Conservation (phyloP, 2,888 invertebrate species). For the Bombylius major region DNA sequence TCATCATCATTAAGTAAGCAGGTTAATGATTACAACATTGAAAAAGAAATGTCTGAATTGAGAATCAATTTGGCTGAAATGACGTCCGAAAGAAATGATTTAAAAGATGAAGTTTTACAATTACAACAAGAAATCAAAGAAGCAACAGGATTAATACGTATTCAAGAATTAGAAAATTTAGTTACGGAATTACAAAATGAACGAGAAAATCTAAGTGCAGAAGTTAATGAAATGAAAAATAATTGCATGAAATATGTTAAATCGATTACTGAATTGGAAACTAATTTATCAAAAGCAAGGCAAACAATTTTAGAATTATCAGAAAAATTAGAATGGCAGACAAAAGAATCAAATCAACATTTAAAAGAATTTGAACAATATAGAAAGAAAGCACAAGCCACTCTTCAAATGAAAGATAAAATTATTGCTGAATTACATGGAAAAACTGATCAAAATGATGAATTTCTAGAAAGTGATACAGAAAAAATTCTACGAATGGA, state of each 20-base stretch:
- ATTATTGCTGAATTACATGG: constrained; percentile 43
- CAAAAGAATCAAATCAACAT: constrained; percentile 36
- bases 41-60: constrained; percentile 26
- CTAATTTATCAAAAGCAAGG: constrained; percentile 34
- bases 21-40: not conserved
- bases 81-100: constrained; percentile 26
- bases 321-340: constrained; percentile 39
- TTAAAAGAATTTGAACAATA: constrained; percentile 57
- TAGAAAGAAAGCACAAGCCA: constrained; percentile 63
- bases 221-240: constrained; percentile 19
- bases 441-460: constrained; percentile 14
- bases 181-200: constrained; percentile 21
- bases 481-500: constrained; percentile 41
- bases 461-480: constrained; percentile 10
- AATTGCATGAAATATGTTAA: constrained; percentile 26
- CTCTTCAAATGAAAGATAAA: constrained; percentile 63
- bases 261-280: constrained; percentile 31
- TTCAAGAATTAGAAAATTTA: constrained; percentile 22
- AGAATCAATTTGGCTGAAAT: constrained; percentile 29
- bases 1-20: not conserved
- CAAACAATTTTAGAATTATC: constrained; percentile 36
- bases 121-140: constrained; percentile 25
- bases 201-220: constrained; percentile 21
- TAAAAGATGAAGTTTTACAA: constrained; percentile 20
- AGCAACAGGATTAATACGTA: constrained; percentile 19